Evolutionary conservation across 2,888 invertebrate genomes (phyloP).

Genomic region (Ophioninae sp.): DNA sequence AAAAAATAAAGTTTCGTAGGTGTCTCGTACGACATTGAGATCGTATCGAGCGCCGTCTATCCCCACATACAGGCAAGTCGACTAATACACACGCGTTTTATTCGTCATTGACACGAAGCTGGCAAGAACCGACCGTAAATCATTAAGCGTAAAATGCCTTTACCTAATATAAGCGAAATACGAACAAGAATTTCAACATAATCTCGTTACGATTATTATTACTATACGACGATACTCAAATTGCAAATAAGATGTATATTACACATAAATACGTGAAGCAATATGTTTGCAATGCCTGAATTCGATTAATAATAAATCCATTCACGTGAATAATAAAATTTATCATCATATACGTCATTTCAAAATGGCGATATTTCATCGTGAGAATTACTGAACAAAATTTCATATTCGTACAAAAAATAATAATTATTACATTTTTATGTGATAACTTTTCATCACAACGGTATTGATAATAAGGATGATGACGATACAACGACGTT

Average conservation of each 20-base stretch:
- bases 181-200: not conserved
- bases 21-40: not conserved
- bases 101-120: too few species aligned
- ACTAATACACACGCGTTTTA: too few species aligned
- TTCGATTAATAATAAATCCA: too few species aligned
- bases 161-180: not conserved
- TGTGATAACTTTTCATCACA: too few species aligned
- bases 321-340: too few species aligned
- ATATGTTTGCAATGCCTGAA: too few species aligned
- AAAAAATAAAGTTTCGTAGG: not conserved
- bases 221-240: too few species aligned
- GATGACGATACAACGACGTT: not conserved
- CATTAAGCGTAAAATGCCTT: not conserved
- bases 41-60: conserved; percentile 5
- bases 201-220: conserved; percentile 5
- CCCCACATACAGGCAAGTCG: not conserved
- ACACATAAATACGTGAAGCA: not conserved
- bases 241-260: not conserved
- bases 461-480: not conserved
- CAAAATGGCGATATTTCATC: too few species aligned
- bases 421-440: too few species aligned
- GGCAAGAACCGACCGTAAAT: not conserved
- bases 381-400: too few species aligned
- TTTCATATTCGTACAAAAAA: too few species aligned
- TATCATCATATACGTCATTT: too few species aligned